phyloP scores from a whole-genome alignment of 2,113 vertebrate genomes.

The Rhabdornis inornatus region DNA sequence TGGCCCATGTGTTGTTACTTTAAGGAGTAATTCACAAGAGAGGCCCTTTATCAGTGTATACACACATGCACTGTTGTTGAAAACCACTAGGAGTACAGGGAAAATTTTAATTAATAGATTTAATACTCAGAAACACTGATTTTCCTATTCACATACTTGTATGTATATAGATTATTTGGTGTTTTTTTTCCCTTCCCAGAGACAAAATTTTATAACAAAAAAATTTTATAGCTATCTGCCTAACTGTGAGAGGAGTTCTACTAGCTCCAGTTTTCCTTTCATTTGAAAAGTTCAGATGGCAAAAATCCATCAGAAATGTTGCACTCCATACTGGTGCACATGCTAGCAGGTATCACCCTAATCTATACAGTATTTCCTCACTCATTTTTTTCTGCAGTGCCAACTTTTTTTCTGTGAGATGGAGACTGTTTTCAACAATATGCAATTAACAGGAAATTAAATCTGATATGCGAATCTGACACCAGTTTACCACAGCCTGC shows the following conservation, averaged over 20 bases:
- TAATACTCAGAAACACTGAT: neutral
- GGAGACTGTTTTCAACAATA: neutral
- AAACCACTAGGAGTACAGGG: neutral
- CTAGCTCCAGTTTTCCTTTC: neutral
- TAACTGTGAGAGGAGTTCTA: neutral
- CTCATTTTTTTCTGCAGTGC: neutral
- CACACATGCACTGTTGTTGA: neutral
- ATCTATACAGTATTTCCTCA: constrained; percentile 56
- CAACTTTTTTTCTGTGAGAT: neutral
- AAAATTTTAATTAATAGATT: neutral
- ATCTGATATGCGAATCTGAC: neutral
- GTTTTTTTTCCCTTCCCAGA: neutral
- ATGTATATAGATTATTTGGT: neutral
- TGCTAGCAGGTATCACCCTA: constrained; percentile 6
- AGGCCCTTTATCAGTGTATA: neutral
- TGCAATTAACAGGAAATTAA: constrained; percentile 20
- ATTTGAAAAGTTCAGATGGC: neutral
- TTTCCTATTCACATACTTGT: neutral
- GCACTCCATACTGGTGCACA: neutral
- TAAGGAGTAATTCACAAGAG: neutral
- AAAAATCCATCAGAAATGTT: neutral
- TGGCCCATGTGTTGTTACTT: neutral
- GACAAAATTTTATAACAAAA: neutral
- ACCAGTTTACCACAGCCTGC: neutral
- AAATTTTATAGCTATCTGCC: neutral